Conservation (phyloP, 2,888 invertebrate genomes). For the Kryphioiulus occultus region DNA sequence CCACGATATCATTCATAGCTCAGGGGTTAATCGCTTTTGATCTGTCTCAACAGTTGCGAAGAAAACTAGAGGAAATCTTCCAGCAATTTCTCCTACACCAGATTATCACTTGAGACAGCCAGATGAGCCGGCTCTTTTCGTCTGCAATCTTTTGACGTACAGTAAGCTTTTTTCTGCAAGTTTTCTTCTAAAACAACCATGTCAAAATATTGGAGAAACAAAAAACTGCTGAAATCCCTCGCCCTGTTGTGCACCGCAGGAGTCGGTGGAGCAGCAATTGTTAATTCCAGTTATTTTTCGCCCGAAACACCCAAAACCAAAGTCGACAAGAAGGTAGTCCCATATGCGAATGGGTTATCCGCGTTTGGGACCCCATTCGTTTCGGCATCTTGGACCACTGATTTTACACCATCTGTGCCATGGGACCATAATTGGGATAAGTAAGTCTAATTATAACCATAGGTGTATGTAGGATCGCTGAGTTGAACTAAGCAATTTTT, state of each 20-base stretch:
- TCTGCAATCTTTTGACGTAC: no score
- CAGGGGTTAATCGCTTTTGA: no score
- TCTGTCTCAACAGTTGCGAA: no score
- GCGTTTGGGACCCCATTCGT: neutral
- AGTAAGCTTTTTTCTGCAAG: no score
- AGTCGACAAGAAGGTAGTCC: neutral
- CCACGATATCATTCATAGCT: no score
- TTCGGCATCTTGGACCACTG: slow-evolving; percentile 50
- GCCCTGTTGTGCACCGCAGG: neutral
- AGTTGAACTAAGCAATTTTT: no score
- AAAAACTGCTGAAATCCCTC: slow-evolving; percentile 3
- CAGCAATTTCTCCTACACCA: no score
- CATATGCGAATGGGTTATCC: neutral
- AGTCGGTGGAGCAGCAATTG: neutral
- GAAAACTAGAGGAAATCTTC: no score
- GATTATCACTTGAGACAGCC: neutral
- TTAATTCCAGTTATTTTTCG: neutral
- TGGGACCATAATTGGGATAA: slow-evolving; percentile 93
- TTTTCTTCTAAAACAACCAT: neutral
- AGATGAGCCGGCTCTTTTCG: neutral
- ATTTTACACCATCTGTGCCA: slow-evolving; percentile 52
- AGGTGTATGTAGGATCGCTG: no score
- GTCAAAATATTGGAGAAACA: slow-evolving; percentile 29
- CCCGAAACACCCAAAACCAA: neutral
- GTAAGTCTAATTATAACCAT: slow-evolving; percentile 62